phyloP scores from a whole-genome alignment of 2,797 vertebrate species.

The Echeneis naucrates region DNA sequence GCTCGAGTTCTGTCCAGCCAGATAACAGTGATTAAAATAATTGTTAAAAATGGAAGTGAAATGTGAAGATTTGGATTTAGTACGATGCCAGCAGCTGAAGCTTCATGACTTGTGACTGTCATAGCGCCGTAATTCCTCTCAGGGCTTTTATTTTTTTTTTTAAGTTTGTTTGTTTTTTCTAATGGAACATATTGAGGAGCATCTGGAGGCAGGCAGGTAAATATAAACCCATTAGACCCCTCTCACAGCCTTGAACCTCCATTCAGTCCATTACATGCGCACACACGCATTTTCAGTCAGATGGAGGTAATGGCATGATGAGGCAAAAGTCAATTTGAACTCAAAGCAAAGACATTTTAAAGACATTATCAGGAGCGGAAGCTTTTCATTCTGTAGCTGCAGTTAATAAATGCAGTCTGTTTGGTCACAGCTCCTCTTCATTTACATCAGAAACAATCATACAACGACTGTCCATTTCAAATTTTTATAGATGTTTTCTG shows the following conservation, averaged over 20 bases:
- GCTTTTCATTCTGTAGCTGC: conserved; percentile 28
- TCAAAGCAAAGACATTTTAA: conserved; percentile 25
- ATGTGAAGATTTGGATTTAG: neutral
- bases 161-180: too few species aligned
- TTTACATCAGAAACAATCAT: neutral
- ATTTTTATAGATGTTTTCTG: neutral
- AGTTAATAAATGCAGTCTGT: neutral
- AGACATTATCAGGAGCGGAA: conserved; percentile 17
- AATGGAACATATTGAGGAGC: conserved; percentile 44
- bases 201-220: conserved; percentile 31
- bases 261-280: conserved; percentile 41
- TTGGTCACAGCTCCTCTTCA: neutral
- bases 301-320: conserved; percentile 22
- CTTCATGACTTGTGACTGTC: neutral
- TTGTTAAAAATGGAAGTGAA: neutral
- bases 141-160: conserved; percentile 9
- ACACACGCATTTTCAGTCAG: neutral
- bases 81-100: neutral
- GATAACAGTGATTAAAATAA: too few species aligned
- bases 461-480: too few species aligned
- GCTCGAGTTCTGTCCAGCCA: neutral
- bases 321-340: conserved; percentile 12
- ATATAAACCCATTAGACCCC: conserved; percentile 61
- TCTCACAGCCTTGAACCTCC: conserved; percentile 45
- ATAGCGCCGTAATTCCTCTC: neutral